phyloP scores from a whole-genome alignment of 2,113 vertebrate species.

The Pachypanchax playfairii region DNA sequence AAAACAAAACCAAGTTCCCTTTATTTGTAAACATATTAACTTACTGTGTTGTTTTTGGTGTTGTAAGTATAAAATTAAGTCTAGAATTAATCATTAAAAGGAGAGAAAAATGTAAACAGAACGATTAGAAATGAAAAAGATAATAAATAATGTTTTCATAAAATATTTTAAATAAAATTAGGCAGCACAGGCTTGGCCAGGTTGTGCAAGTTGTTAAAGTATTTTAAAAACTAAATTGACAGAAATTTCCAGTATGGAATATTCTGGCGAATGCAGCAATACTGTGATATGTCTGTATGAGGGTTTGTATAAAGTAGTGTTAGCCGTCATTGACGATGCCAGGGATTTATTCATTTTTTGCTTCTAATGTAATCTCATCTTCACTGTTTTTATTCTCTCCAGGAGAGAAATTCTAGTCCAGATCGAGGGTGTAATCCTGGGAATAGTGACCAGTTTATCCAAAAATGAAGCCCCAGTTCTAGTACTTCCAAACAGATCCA shows the following conservation, averaged over 20 bases:
- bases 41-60: too few relatives aligned
- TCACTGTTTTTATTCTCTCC: constrained; percentile 50
- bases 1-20: too few relatives aligned
- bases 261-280: too few relatives aligned
- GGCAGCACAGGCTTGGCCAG: not conserved
- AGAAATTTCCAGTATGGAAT: too few relatives aligned
- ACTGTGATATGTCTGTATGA: too few relatives aligned
- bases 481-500: constrained; percentile 80
- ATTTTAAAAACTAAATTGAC: too few relatives aligned
- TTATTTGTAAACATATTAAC: too few relatives aligned
- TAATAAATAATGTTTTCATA: not conserved
- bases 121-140: not conserved
- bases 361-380: not conserved
- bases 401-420: constrained; percentile 84
- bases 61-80: too few relatives aligned
- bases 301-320: too few relatives aligned
- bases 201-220: not conserved
- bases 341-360: not conserved
- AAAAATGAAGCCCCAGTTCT: constrained; percentile 84
- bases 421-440: constrained; percentile 87
- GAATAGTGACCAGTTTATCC: constrained; percentile 77
- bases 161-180: not conserved
- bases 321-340: not conserved
- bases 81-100: too few relatives aligned
- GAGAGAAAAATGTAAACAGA: not conserved